Evolutionary conservation across 1,140 invertebrate genomes (phyloP).

Genomic region (Anoplolepis gracilipes): DNA sequence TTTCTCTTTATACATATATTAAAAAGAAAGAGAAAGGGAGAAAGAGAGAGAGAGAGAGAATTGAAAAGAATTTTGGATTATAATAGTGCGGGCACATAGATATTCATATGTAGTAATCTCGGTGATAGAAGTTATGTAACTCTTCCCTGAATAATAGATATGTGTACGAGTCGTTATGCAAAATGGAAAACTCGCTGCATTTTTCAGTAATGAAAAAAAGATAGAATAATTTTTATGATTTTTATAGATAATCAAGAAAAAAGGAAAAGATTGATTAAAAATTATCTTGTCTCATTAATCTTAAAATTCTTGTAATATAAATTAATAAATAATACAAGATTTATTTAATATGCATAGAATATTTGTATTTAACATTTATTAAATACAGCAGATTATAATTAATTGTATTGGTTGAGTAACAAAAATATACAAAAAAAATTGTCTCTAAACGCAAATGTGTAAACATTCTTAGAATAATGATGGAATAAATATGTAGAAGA

Average conservation of each 20-base stretch:
- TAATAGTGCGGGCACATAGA: not conserved
- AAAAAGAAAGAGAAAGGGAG: too few species aligned
- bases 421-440: too few species aligned
- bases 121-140: not conserved
- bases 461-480: not conserved
- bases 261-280: not conserved
- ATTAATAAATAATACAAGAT: not conserved
- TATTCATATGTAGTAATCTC: not conserved
- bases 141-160: not conserved
- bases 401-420: not conserved
- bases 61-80: not conserved
- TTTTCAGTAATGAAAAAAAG: not conserved
- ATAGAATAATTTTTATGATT: conserved; percentile 6
- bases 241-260: not conserved
- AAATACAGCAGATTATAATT: not conserved
- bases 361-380: not conserved
- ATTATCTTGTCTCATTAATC: not conserved
- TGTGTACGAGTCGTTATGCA: not conserved
- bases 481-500: not conserved
- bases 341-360: not conserved
- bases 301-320: not conserved
- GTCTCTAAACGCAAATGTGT: not conserved
- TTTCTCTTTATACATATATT: not conserved
- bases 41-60: too few species aligned
- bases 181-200: not conserved